phyloP scores from a whole-genome alignment of 2,888 invertebrate species.

The Calameuta pallipes region DNA sequence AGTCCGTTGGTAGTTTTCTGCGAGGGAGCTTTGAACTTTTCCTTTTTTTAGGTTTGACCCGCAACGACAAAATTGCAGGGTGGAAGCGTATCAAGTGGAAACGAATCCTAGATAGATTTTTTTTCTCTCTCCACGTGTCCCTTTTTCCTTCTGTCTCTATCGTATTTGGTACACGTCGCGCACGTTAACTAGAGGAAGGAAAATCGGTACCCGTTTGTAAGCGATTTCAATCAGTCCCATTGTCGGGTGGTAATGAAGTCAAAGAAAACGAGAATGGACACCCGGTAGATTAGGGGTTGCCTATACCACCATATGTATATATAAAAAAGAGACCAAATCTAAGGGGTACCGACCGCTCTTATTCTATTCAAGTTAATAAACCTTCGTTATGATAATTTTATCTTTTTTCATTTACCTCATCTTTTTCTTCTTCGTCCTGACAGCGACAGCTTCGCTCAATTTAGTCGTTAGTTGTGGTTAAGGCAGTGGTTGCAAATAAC shows the following conservation, averaged over 20 bases:
- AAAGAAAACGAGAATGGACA: not conserved
- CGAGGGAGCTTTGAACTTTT: conserved; percentile 24
- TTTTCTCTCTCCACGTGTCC: not conserved
- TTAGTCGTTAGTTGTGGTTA: not conserved
- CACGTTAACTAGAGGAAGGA: conserved; percentile 38
- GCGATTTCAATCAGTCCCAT: conserved; percentile 64
- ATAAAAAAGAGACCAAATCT: not conserved
- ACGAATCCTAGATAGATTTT: conserved; percentile 27
- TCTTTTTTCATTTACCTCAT: not conserved
- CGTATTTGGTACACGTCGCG: not conserved
- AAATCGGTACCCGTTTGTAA: conserved; percentile 45
- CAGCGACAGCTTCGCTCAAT: not conserved
- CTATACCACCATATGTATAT: not conserved
- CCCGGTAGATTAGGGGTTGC: not conserved
- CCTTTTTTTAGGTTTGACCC: conserved; percentile 55
- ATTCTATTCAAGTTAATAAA: not conserved
- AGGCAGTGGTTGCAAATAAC: not conserved
- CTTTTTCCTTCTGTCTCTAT: conserved; percentile 1
- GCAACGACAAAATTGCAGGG: conserved; percentile 60
- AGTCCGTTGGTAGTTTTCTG: conserved; percentile 27
- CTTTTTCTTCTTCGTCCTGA: not conserved
- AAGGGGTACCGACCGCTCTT: not conserved
- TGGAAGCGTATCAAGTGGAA: conserved; percentile 59
- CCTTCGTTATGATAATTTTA: not conserved
- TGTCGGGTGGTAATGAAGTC: conserved; percentile 44